A percentile compares a stretch with the other conserved stretches of the same genome.
phyloP scores from a whole-genome alignment of 2,113 vertebrate species.

The Oxygymnocypris stewartii region DNA sequence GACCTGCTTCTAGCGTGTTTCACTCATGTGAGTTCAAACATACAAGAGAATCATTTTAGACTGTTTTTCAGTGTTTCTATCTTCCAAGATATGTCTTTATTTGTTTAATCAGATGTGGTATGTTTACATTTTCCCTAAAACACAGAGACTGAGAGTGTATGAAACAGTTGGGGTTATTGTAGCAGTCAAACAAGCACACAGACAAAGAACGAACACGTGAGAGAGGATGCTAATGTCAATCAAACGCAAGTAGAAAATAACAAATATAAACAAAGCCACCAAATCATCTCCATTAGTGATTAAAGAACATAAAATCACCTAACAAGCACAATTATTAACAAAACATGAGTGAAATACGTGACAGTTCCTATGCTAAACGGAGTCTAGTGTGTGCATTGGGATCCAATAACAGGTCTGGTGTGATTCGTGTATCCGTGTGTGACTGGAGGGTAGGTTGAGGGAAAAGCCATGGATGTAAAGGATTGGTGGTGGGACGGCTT shows the following conservation, averaged over 20 bases:
- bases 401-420: conserved; percentile 58
- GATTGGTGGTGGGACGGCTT: conserved; percentile 60
- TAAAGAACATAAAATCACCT: conserved; percentile 13
- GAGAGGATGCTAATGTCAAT: background rate
- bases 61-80: conserved; percentile 45
- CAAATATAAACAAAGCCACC: conserved; percentile 61
- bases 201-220: background rate
- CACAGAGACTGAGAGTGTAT: conserved; percentile 64
- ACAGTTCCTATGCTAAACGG: conserved; percentile 56
- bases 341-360: conserved; percentile 43
- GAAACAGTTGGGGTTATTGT: conserved; percentile 11
- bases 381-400: conserved; percentile 62
- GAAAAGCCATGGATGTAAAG: conserved; percentile 58
- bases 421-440: conserved; percentile 68
- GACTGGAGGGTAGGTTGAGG: conserved; percentile 61
- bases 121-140: conserved; percentile 77
- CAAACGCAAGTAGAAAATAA: conserved; percentile 35
- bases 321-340: conserved; percentile 45
- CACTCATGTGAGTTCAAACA: conserved; percentile 27
- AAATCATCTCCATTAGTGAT: background rate
- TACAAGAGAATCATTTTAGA: conserved; percentile 5
- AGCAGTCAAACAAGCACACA: conserved; percentile 40
- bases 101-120: conserved; percentile 74
- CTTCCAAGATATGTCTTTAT: conserved; percentile 57
- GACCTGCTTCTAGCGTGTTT: too few species aligned